phyloP scores from a whole-genome alignment of 2,888 invertebrate species.

The Tenthredo notha region DNA sequence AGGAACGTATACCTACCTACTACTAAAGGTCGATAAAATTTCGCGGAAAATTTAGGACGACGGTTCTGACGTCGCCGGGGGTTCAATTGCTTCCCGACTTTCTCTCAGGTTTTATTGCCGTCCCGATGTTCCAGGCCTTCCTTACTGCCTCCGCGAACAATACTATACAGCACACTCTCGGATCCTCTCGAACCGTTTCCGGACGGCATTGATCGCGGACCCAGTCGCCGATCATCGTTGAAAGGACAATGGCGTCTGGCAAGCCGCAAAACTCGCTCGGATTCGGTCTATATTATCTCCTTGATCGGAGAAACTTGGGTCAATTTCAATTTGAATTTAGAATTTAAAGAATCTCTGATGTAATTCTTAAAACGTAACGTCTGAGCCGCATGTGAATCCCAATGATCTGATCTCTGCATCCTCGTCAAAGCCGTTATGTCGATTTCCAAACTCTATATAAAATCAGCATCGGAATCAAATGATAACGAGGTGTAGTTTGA shows the following conservation, averaged over 20 bases:
- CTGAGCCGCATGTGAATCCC: background rate
- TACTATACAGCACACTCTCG: slow-evolving; percentile 19
- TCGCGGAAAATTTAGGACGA: slow-evolving; percentile 36
- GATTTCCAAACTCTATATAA: background rate
- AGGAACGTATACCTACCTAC: slow-evolving; percentile 8
- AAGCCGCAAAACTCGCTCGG: slow-evolving; percentile 20
- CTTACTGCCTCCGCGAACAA: slow-evolving; percentile 26
- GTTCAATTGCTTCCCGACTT: slow-evolving; percentile 44
- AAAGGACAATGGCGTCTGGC: slow-evolving; percentile 39
- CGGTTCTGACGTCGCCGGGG: slow-evolving; percentile 13
- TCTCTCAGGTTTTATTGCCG: slow-evolving; percentile 34
- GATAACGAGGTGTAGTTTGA: slow-evolving; percentile 75
- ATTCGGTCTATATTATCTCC: slow-evolving; percentile 32
- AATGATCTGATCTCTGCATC: no score
- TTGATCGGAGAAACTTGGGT: slow-evolving; percentile 7
- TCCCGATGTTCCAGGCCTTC: slow-evolving; percentile 30
- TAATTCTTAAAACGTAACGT: background rate
- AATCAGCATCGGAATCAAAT: slow-evolving; percentile 70
- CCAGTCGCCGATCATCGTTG: slow-evolving; percentile 33
- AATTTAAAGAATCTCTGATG: background rate
- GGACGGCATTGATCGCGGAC: slow-evolving; percentile 38
- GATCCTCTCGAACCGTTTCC: slow-evolving; percentile 45
- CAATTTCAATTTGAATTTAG: background rate
- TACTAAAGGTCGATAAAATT: slow-evolving; percentile 34
- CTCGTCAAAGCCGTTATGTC: background rate